A percentile compares a stretch with the other conserved stretches of the same genome.
Conservation (phyloP, 2,113 vertebrate genomes). For the Mugil cephalus region DNA sequence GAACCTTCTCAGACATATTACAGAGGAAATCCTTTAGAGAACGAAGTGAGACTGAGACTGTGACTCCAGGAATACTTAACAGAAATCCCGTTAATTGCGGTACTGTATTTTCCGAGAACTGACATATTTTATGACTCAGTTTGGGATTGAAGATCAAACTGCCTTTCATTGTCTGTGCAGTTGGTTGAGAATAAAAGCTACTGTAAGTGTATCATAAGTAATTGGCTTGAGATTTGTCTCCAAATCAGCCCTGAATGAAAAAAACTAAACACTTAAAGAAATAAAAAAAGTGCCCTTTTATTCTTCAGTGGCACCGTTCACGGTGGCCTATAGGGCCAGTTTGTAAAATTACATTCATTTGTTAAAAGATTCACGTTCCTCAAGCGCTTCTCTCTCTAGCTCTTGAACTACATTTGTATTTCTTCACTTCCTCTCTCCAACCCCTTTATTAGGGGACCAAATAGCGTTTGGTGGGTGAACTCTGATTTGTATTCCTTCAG, state of each 20-base stretch:
- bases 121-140: too few relatives aligned
- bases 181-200: not conserved
- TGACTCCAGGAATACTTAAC: too few relatives aligned
- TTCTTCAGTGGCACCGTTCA: not conserved
- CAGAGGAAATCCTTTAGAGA: too few relatives aligned
- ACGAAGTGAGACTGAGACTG: too few relatives aligned
- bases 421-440: conserved; percentile 49
- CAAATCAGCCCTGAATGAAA: not conserved
- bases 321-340: conserved; percentile 10
- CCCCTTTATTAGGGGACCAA: conserved; percentile 69
- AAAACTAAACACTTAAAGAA: not conserved
- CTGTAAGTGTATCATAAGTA: not conserved
- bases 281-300: not conserved
- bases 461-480: conserved; percentile 71
- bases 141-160: not conserved
- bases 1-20: too few relatives aligned
- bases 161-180: not conserved
- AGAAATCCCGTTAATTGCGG: too few relatives aligned
- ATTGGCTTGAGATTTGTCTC: not conserved
- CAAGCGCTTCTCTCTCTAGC: conserved; percentile 51
- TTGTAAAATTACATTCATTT: conserved; percentile 55
- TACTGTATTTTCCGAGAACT: too few relatives aligned
- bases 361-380: conserved; percentile 55
- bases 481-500: conserved; percentile 75
- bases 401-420: conserved; percentile 68